Percentiles rank a stretch among this genome's conserved stretches.
These are phyloP conservation scores for Strigamia transsilvanica DNA, from an alignment of 2,888 invertebrate genomes.

Conservation along the genomic window DNA sequence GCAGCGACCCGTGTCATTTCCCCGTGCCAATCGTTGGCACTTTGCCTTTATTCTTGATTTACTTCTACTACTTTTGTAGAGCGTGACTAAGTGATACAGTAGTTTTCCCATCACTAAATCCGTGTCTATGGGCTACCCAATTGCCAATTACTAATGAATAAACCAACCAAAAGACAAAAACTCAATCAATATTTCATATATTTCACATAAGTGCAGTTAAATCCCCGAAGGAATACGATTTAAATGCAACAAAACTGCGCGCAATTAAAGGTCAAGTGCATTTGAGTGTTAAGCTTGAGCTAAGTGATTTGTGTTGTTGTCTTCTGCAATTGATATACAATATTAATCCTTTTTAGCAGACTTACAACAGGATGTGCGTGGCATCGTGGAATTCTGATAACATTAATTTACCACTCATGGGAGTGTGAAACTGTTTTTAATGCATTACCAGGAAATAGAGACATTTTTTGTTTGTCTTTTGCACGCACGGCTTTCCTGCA, in stretches of 20 bases:
- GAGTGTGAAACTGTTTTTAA: not conserved
- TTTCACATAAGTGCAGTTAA: too few species aligned
- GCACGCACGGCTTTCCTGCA: not conserved
- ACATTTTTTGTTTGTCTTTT: not conserved
- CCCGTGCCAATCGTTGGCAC: conserved; percentile 10
- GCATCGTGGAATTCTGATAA: not conserved
- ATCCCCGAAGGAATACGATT: too few species aligned
- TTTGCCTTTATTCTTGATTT: conserved; percentile 16
- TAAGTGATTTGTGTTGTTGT: too few species aligned
- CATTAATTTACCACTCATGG: not conserved
- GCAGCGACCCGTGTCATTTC: not conserved
- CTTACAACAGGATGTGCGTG: not conserved
- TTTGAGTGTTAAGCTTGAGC: too few species aligned
- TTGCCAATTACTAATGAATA: not conserved
- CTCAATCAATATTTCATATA: too few species aligned
- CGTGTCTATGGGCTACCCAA: conserved; percentile 24
- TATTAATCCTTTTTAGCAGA: too few species aligned
- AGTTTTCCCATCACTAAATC: conserved; percentile 24
- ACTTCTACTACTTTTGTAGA: not conserved
- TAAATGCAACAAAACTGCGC: too few species aligned
- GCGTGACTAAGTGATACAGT: conserved; percentile 17
- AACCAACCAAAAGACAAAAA: not conserved
- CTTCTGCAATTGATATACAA: too few species aligned
- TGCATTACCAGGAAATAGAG: not conserved
- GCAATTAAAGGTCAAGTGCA: too few species aligned